Percentiles rank a stretch among this genome's conserved stretches.
Evolutionary conservation across 1,140 invertebrate genomes (phyloP).

Genomic region (roundworm (Caenorhabditis elegans)): WBcel235 BX284606.5:3686501-3687000

Average conservation of each 20-base stretch:
- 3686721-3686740: conserved; percentile 53
- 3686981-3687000: conserved; percentile 53
- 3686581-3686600: conserved; percentile 55
- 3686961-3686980: conserved; percentile 60
- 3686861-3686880: conserved; percentile 63
- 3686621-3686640: conserved; percentile 56
- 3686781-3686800: conserved; percentile 61
- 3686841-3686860: conserved; percentile 61
- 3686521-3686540: conserved; percentile 51
- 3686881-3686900: conserved; percentile 63
- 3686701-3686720: conserved; percentile 58
- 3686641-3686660: conserved; percentile 62
- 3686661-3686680: conserved; percentile 64
- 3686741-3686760: conserved; percentile 59
- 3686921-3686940: conserved; percentile 63
- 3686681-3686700: conserved; percentile 60
- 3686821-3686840: not conserved
- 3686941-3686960: conserved; percentile 58
- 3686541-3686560: conserved; percentile 52
- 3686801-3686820: not conserved
- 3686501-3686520: conserved; percentile 37
- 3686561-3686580: conserved; percentile 55
- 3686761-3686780: conserved; percentile 60
- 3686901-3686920: conserved; percentile 59
- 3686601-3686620: conserved; percentile 55